Base-by-base conservation (phyloP, 2,113 vertebrate genomes). In the Ameiurus melas region DNA sequence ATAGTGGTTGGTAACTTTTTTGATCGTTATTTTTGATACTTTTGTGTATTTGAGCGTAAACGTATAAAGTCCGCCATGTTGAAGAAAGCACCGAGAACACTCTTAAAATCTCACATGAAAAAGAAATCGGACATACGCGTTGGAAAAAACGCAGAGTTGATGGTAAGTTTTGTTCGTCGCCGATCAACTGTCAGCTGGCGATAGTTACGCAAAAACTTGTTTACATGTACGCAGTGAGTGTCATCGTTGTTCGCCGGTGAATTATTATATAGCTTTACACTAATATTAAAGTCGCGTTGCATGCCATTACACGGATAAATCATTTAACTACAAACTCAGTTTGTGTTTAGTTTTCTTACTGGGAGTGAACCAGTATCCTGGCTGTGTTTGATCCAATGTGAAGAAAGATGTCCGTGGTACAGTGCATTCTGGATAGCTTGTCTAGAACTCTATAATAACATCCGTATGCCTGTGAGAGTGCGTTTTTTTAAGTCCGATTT, bases 141-240 rank as follows among this genome's bases (percentile, higher is more conserved):
- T 6, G 89, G 89, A 33, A 89, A 88, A 83, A 90, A 87, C 73
- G 85, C 90, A 62, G 90, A 91, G n/a, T 62, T 91, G 84, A 90
- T 91, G 90, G 90, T 91, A 70, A 91, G 90, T 87, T 71, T 64
- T 68, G 22, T 3, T 55, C 5, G 1, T 8, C 55, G 20, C 13
- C 57, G 53, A 66, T 20, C 51, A 19, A 19, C 4, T 12, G 36
- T 8, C 14, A 39, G 75, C 27, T 66, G 27, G 39, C 9, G 17
- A 60, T 36, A 36, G 57, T 27, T 62, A 60, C 30, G 33, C 12
- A 81, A 55, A 20, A 27, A 27, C 13, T 62, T 62, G 33, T 60
- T 83, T 81, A 33, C 55, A 5, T 81, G 53, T 16, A 33, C 14
- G 7, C 14, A 36, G 30, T 39, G 33, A 1, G 27, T 20, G 33